Evolutionary conservation across 2,113 vertebrate species (phyloP).

Genomic region (Isichthys henryi): DNA sequence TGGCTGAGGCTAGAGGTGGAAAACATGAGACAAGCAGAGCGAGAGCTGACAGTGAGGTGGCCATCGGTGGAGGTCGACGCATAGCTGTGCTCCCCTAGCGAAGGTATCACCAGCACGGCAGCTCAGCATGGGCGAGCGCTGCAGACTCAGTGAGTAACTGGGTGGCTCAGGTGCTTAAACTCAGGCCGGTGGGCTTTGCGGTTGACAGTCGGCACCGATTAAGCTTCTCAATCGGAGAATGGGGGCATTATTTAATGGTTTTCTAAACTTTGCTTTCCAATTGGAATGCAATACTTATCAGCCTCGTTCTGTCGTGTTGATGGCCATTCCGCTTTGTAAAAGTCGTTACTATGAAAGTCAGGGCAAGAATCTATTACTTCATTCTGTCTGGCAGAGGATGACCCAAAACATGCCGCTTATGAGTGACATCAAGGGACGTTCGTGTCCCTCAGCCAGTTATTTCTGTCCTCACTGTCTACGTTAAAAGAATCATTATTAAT

Average conservation of each 20-base stretch:
- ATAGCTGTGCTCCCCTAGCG: not conserved
- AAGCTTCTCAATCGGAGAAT: not conserved
- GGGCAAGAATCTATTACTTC: not conserved
- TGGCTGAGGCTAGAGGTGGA: conserved; percentile 15
- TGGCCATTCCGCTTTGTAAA: not conserved
- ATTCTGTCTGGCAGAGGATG: not conserved
- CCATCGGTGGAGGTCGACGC: not conserved
- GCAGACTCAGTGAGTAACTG: conserved; percentile 46
- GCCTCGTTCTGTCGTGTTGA: not conserved
- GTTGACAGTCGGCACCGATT: not conserved
- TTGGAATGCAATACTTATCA: not conserved
- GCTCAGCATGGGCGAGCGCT: conserved; percentile 17
- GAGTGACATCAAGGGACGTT: not conserved
- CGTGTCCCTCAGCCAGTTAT: not conserved
- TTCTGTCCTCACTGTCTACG: not conserved
- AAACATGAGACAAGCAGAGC: conserved; percentile 24
- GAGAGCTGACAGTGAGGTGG: not conserved
- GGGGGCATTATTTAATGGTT: not conserved
- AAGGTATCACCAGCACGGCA: conserved; percentile 8
- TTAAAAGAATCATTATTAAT: not conserved
- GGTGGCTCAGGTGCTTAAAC: not conserved
- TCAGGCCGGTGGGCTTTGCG: not conserved
- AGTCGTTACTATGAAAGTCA: not conserved
- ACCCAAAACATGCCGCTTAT: not conserved
- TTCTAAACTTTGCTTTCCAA: not conserved